Evolutionary conservation across 2,888 invertebrate genomes (phyloP), one percentile per base, ranked within the genome.

Genomic region (Euproctis similis): DNA sequence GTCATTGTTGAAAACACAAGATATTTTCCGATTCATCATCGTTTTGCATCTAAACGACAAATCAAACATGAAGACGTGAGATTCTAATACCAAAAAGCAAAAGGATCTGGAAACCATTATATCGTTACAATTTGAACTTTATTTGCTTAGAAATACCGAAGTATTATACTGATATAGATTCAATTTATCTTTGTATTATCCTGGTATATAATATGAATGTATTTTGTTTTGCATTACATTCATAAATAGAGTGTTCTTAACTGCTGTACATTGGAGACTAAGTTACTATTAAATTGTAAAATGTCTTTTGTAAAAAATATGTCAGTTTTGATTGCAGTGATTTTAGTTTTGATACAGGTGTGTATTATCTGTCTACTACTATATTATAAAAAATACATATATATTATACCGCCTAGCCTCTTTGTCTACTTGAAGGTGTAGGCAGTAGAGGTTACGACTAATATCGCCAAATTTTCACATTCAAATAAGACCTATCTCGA

Each of bases 201-300:
- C 8, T 2, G 7, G 28, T 46, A 46, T 45, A 42, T 30, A 42
- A 21, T 11, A 20, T 17, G n/a, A n/a, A n/a, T 21, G 10, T 1
- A 22, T 27, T 21, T 28, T 23, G 12, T 17, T n/a, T 8, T 2
- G n/a, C 8, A 17, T 19, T n/a, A 8, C 4, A 19, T 19, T 19
- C 8, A 8, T 8, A 19, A 19, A 21, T 21, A 3, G 8, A 4
- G 19, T 11, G 11, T 46, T 31, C 10, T 25, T 14, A 14, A 14
- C 14, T 14, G 4, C 14, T 6, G 14, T 4, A 14, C 14, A 14
- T 4, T 5, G n/a, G 7, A 8, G 6, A 14, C 0, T 21, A 4
- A 8, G 8, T 12, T 33, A 24, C 25, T 17, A 22, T 17, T 1
- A 11, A 12, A 4, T 16, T 18, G 7, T 1, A 42, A 30, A 36